Base-by-base conservation (phyloP, 37 sponge, comb jelly and placozoan species). In the Chondrilla cf. caribensis region DNA sequence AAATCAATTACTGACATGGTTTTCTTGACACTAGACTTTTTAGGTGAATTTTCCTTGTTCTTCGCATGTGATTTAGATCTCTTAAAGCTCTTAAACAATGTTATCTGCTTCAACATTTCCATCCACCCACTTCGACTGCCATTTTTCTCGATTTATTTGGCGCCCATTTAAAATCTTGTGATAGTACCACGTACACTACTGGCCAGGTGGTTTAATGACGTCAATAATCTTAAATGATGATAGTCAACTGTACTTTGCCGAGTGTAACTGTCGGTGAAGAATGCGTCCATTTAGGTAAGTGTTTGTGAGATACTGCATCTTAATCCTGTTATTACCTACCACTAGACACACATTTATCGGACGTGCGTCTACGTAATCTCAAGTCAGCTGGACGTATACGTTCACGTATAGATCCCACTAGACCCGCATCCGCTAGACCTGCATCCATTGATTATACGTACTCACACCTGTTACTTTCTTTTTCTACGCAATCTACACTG, bases 91-190 rank as follows among this genome's bases (percentile, higher is more conserved):
- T 42, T 73, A 21, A 37, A 32, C 19, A 73, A 43, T 15, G 76
- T 73, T 36, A 73, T 42, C 44, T 73, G 76, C 42, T 73, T 73
- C 8, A 37, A 40, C 76, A 73, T 73, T 40, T 22, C 44, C n/a
- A 5, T 2, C 8, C 19, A 18, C 7, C 22, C 38, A 6, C 38
- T 70, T 37, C 19, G 9, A 15, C 36, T 6, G 43, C 76, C 41
- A 73, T 39, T 42, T 39, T 39, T 22, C 40, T 42, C 41, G 38
- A 3, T 2, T 73, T 67, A 67, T 67, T 33, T 67, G 68, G 35
- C 68, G 68, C 68, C 68, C 35, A 1, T 67, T 67, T 67, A 28
- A 32, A n/a, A 26, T 2, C 25, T 2, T 3, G 7, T n/a, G 22
- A n/a, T 26, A n/a, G 60, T 59, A 26, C 60, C 3, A 6, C 60